Base-by-base conservation (phyloP, 2,113 vertebrate species). In the Dicerorhinus sumatrensis region DNA sequence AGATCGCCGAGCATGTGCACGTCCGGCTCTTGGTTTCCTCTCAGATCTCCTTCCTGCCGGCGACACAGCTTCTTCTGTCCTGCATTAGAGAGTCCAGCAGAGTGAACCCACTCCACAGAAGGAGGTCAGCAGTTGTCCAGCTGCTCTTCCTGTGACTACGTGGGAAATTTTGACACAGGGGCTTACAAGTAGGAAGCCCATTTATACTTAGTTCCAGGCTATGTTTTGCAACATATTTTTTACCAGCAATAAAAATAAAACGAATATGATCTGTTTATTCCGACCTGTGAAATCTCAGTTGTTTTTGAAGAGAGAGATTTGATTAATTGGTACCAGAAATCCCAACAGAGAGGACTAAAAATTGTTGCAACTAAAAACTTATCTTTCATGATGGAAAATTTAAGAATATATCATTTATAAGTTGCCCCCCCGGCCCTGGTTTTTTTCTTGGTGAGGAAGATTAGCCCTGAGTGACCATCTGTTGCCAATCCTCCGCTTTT, bases 311-410 rank as follows among this genome's bases (percentile, higher is more conserved):
- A 94, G 11, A 92, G 21, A 46, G 14, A 31, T 76, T 89, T 85
- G n/a, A 82, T 93, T 81, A 80, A 85, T 48, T 56, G 82, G 6
- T 84, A 73, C 39, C 31, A 80, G 89, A 97, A 94, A 75, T 46
- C 5, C 25, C 36, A 67, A 89, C 23, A 82, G 46, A 27, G 16
- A 75, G 25, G 10, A n/a, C 14, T 65, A 87, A 92, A 97, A 76
- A 42, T 48, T 36, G 5, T 72, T 83, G 14, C 8, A 86, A 8
- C 42, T 89, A 90, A 93, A 97, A 60, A 79, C 20, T 65, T n/a
- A 69, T 67, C 72, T 81, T 94, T 65, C 8, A 12, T 48, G 20
- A 85, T 56, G 81, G 84, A 80, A 86, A 97, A 67, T 46, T 69
- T 90, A 36, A 91, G 92, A 94, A n/a, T 60, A 8, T 6, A 54